Evolutionary conservation across 2,113 vertebrate genomes (phyloP), one percentile per base, ranked within the genome.

Genomic region (Sardina pilchardus): DNA sequence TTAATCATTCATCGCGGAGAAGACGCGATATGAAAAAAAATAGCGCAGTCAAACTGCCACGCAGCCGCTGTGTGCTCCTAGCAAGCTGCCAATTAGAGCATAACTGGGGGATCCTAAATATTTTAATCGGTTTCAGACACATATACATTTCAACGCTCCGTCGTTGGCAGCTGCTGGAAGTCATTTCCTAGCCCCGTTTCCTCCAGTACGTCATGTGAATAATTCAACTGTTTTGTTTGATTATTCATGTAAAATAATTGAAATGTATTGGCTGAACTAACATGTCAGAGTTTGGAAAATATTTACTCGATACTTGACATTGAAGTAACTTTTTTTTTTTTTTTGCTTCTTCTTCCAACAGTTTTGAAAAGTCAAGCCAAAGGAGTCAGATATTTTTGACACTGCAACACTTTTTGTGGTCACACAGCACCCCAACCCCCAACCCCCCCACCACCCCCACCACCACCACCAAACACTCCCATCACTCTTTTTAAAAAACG

Each of bases 81-180:
- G 83, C 85, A 86, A 34, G 81, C 56, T 93, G 91, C 91, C 92
- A 94, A 93, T 93, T 93, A 93, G 92, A 94, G 93, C 93, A 91
- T 90, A 91, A 93, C 89, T 85, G 89, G 90, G 88, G 90, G 91
- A 85, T 87, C 81, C 71, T 81, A 91, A 91, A 92, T 94, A 90
- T 94, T 93, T 91, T 88, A 93, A 91, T 91, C 85, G 43, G 30
- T 78, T 78, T 78, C 34, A 78, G 71, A 78, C 71, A 78, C 71
- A 78, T 78, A 78, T 78, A 36, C 34, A 78, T 78, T 78, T 78
- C 71, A 78, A 78, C 4, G 12, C 34, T 16, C 10, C 12, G 26
- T 78, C 16, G 30, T 78, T 78, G 36, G 71, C 71, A 78, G 71
- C 30, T 36, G 34, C 71, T 36, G 12, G 30, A 16, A 78, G 30